A percentile compares a stretch with the other conserved stretches of the same genome.
Conservation (phyloP, 2,113 vertebrate species). For the Columba janthina region DNA sequence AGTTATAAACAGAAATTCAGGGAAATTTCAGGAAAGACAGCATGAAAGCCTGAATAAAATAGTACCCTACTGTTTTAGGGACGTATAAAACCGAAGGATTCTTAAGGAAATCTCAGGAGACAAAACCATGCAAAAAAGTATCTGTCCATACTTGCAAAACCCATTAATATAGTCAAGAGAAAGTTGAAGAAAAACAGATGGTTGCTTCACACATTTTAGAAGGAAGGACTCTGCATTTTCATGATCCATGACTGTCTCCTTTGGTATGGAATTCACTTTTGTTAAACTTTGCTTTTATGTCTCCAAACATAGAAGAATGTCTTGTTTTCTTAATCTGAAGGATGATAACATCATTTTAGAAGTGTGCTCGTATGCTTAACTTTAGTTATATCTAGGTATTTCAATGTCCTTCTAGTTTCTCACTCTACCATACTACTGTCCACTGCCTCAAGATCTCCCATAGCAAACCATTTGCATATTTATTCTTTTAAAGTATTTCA, state of each 20-base stretch:
- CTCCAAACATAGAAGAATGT: not conserved
- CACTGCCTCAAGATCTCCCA: not conserved
- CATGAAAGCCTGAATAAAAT: not conserved
- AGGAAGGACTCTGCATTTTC: not conserved
- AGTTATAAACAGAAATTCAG: not conserved
- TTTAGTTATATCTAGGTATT: not conserved
- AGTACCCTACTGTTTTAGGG: not conserved
- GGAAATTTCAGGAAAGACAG: not conserved
- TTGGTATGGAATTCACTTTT: not conserved
- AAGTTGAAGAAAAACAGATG: not conserved
- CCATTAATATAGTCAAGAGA: not conserved
- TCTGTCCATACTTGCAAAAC: not conserved
- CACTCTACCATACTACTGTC: not conserved
- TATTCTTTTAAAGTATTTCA: not conserved
- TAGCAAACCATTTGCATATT: not conserved
- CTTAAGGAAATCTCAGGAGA: not conserved
- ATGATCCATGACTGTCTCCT: not conserved
- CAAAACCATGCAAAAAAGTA: not conserved
- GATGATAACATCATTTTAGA: not conserved
- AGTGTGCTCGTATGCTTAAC: not conserved
- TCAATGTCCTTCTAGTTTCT: not conserved
- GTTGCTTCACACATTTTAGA: not conserved
- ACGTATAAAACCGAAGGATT: not conserved
- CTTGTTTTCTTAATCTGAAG: not conserved
- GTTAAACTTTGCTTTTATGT: not conserved